phyloP scores from a whole-genome alignment of 2,113 vertebrate genomes.

The Spilogale gracilis region DNA sequence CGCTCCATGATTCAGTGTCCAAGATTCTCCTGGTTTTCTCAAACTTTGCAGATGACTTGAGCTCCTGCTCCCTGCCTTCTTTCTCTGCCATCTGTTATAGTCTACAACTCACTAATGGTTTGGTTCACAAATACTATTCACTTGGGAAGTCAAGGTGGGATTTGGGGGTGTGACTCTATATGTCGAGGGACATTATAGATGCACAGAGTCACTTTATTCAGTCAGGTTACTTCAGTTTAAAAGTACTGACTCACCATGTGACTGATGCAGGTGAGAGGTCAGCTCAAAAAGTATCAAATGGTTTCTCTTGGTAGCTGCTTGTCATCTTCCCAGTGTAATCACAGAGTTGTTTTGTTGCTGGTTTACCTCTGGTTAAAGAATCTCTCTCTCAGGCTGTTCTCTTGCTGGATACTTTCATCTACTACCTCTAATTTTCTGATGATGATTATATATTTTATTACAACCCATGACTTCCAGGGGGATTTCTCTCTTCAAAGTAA shows the following conservation, averaged over 20 bases:
- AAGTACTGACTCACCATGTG: neutral
- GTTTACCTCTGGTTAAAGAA: neutral
- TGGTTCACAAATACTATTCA: neutral
- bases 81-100: neutral
- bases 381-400: neutral
- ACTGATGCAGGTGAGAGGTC: constrained; percentile 43
- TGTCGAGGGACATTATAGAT: neutral
- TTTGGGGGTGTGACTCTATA: neutral
- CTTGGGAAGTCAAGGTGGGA: neutral
- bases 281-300: neutral
- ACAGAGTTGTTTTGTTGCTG: neutral
- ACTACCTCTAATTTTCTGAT: constrained; percentile 45
- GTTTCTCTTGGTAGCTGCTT: constrained; percentile 24
- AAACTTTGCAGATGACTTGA: neutral
- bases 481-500: constrained; percentile 36
- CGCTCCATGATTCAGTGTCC: neutral
- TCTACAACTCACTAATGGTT: neutral
- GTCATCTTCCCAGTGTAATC: neutral
- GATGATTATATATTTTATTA: constrained; percentile 37
- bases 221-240: constrained; percentile 38
- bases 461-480: neutral
- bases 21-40: neutral
- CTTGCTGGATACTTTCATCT: neutral
- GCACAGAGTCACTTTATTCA: neutral
- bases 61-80: neutral